Conservation (phyloP, 2,113 vertebrate species). For the human (Homo sapiens) region DNA sequence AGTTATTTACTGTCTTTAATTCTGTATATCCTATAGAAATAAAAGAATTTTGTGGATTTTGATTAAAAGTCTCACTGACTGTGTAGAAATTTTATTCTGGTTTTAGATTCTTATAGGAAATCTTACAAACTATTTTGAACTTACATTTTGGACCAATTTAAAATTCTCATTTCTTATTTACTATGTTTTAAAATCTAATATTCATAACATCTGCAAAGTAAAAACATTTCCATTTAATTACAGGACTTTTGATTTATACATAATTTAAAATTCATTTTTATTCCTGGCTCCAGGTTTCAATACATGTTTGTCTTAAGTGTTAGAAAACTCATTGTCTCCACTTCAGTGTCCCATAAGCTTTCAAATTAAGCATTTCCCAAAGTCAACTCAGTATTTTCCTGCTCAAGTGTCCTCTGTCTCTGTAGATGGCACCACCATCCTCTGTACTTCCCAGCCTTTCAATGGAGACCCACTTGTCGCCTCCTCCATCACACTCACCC, state of each 20-base stretch:
- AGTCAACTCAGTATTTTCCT: not conserved
- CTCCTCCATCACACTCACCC: too few species aligned
- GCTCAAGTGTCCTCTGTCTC: accelerated
- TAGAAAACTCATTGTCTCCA: accelerated
- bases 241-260: not conserved
- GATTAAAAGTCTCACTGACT: not conserved
- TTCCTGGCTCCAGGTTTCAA: not conserved
- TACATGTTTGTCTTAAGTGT: not conserved
- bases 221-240: not conserved
- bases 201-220: not conserved
- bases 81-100: not conserved
- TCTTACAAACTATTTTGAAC: not conserved
- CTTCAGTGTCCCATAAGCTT: accelerated
- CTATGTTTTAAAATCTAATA: conserved; percentile 12
- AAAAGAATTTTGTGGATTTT: not conserved
- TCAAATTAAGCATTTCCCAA: not conserved
- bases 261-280: not conserved
- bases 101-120: not conserved
- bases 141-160: not conserved
- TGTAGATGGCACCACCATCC: accelerated
- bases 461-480: too few species aligned
- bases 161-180: conserved; percentile 42
- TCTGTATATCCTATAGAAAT: not conserved
- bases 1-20: not conserved
- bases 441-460: not conserved